These are phyloP conservation scores for Cheilosia scutellata DNA, from an alignment of 2,888 invertebrate genomes.

Conservation along the genomic window DNA sequence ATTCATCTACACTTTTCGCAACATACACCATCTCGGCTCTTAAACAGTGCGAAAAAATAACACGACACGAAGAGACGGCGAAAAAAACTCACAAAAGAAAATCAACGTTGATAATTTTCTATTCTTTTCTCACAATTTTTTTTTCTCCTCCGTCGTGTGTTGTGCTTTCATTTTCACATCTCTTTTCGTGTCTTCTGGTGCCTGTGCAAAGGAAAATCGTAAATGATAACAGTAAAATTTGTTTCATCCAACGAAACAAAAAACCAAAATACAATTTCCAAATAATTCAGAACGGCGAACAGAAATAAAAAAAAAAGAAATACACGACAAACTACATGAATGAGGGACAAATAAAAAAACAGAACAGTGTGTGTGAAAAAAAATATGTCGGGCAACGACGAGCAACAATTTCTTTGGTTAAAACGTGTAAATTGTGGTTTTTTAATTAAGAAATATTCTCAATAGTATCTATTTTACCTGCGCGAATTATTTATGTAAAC, in stretches of 20 bases:
- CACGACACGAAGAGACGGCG: constrained; percentile 27
- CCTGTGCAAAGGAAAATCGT: constrained; percentile 65
- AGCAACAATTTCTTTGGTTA: constrained; percentile 74
- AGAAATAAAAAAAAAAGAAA: constrained; percentile 23
- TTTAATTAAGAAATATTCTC: constrained; percentile 44
- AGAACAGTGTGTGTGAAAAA: constrained; percentile 53
- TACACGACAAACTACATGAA: constrained; percentile 40
- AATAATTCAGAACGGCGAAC: constrained; percentile 34
- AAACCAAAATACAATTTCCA: constrained; percentile 71
- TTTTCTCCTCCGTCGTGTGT: constrained; percentile 49
- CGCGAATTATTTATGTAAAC: constrained; percentile 59
- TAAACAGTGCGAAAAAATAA: constrained; percentile 47
- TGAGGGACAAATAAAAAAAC: constrained; percentile 36
- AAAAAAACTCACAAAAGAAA: constrained; percentile 65
- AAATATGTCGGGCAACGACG: constrained; percentile 72
- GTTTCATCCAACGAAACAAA: constrained; percentile 65
- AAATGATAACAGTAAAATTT: constrained; percentile 75
- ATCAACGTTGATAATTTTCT: constrained; percentile 61
- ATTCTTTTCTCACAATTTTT: constrained; percentile 15
- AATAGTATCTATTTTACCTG: constrained; percentile 21
- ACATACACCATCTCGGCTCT: constrained; percentile 16
- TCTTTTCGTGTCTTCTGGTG: constrained; percentile 42
- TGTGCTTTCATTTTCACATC: constrained; percentile 69
- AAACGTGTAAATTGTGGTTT: constrained; percentile 56
- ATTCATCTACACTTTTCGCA: constrained; percentile 37